Evolutionary conservation across 2,888 invertebrate genomes (phyloP).

Genomic region (Ophonus ardosiacus): DNA sequence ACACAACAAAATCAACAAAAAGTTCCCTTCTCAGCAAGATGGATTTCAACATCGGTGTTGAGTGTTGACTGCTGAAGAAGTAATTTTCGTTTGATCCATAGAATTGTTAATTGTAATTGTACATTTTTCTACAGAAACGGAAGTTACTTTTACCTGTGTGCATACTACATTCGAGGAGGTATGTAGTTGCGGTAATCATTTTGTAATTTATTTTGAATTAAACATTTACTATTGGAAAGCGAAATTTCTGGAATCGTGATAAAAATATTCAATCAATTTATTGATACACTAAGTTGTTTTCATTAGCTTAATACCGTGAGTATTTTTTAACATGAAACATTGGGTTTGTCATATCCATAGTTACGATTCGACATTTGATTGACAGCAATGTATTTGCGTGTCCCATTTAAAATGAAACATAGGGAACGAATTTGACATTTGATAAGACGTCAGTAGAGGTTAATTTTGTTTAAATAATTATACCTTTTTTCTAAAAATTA

Average conservation of each 20-base stretch:
- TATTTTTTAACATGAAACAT: no score
- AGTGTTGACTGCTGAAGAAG: slow-evolving; percentile 22
- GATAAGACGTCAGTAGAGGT: no score
- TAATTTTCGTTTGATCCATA: slow-evolving; percentile 43
- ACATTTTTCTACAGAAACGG: slow-evolving; percentile 51
- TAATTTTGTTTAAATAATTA: no score
- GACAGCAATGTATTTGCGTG: no score
- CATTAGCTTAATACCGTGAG: no score
- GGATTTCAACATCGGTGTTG: slow-evolving; percentile 17
- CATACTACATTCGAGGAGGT: slow-evolving; percentile 25
- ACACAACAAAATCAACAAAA: not conserved
- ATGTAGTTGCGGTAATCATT: slow-evolving; percentile 30
- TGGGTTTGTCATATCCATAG: no score
- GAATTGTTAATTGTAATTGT: slow-evolving; percentile 53
- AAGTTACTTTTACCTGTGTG: slow-evolving; percentile 52
- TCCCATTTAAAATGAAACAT: no score
- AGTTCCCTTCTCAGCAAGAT: slow-evolving; percentile 14
- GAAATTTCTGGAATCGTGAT: not conserved
- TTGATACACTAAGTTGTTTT: not conserved
- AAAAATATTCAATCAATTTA: slow-evolving; percentile 3
- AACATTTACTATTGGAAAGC: slow-evolving; percentile 9
- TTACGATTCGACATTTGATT: no score
- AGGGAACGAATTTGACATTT: no score
- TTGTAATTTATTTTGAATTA: slow-evolving; percentile 30
- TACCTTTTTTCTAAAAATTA: no score